Evolutionary conservation across 2,888 invertebrate genomes (phyloP), one percentile per base, ranked within the genome.

Genomic region (Eupithecia insigniata): DNA sequence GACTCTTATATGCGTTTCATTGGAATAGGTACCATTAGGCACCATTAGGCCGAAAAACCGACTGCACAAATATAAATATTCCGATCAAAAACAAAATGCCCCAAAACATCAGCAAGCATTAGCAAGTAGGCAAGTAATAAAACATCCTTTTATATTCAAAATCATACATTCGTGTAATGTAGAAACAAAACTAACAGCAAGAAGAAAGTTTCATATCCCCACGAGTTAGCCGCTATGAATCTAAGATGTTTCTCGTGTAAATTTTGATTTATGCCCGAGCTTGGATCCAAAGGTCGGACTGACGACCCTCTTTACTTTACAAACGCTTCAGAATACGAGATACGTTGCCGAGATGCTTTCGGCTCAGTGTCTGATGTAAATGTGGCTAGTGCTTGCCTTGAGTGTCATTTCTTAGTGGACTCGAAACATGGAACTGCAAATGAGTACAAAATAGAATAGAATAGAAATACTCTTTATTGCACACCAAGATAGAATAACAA

Each of bases 221-320:
- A 74, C 76, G 79, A 78, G 78, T 79, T 78, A 69, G 70, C 78
- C 75, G 80, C 80, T 80, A 83, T 84, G 83, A 85, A 82, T 85
- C 84, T 87, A 84, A 89, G 86, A 86, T 87, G 88, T 87, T 90
- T 89, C 86, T 86, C 87, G 83, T 88, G 89, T 90, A 88, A 79
- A 87, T 88, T 90, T 89, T 89, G 90, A 89, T 91, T 90, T 90
- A 90, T 89, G 87, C 84, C 79, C 78, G 76, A 77, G 80, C 83
- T 79, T 84, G 82, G 85, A 86, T 84, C 83, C 81, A 80, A 82
- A 81, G 83, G 82, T 85, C 83, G 83, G 80, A 60, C 78, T 79
- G 80, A 79, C 81, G 85, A 87, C 85, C 87, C 85, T 88, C 86
- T 87, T 87, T 85, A 82, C 83, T 85, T 82, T 81, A 78, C 80